Evolutionary conservation across 2,113 vertebrate species (phyloP), one percentile per base, ranked within the genome.

Genomic region (Sinocyclocheilus rhinocerous): DNA sequence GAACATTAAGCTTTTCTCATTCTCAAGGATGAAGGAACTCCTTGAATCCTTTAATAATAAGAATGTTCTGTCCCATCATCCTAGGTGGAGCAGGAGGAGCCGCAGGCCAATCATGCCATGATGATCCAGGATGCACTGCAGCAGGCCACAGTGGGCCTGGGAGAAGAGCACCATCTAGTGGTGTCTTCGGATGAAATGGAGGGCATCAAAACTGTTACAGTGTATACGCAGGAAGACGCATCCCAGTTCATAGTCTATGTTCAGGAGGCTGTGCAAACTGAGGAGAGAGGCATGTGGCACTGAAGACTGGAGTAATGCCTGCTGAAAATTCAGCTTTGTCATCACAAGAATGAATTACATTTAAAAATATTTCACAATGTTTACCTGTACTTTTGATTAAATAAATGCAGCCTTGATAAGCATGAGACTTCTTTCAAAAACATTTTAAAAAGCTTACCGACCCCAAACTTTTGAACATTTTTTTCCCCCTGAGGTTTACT

Each of bases 201-300:
- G 15, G 97, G 96, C 80, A 96, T 99, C 36, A 98, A 99, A 92
- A 97, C 97, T 0, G 96, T 99, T 83, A 98, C 98, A 0, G 97
- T 99, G 72, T 98, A 98, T 33, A 98, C 97, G 0, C 97, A 93
- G 98, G 97, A 98, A 12, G 96, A 96, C 80, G 93, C 97, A 8
- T 97, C 97, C 0, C 97, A 99, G 88, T 99, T 98, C 88, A 99
- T 99, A 0, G 97, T 99, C 6, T 99, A 99, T 0, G 15, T 96
- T 42, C 97, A 99, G 88, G 96, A 97, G 88, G 95, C 96, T 5
- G 16, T 96, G 88, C 95, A 94, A 85, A 92, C 95, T 0, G 73
- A 93, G 73, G 96, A 97, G 86, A 93, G n/a, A n/a, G n/a, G n/a
- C 42, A 45, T 45, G 42, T 45, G 42, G 9, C 9, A 45, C 42